Evolutionary conservation across 2,888 invertebrate species (phyloP), one percentile per base, ranked within the genome.

Genomic region (Agapostemon virescens): DNA sequence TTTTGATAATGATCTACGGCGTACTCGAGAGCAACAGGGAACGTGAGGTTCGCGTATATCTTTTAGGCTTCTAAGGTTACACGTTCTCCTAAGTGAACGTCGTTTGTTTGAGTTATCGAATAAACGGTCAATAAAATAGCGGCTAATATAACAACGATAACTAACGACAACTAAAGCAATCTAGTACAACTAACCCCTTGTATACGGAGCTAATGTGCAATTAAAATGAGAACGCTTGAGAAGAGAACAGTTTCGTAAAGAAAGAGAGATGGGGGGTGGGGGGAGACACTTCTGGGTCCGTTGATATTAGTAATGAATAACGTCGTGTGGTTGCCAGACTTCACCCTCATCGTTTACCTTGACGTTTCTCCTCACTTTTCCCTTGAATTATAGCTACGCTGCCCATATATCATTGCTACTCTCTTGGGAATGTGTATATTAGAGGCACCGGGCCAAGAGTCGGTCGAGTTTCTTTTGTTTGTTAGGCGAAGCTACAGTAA

Each of bases 221-320:
- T 83, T 83, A 83, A 73, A 55, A 45, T 30, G 69, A 79, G 67
- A 75, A 74, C 72, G 78, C 78, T 77, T 38, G 11, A 64, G 42
- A 13, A 13, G 72, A 68, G 55, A 70, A 64, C 67, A 58, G 49
- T 61, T 75, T 66, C 11, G 23, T 42, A 20, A 30, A 30, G 17
- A 26, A 6, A 55, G 5, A 26, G 20, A 52, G 36, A 58, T 42
- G 33, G 49, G 13, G 52, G 1, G 13, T 13, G 58, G 1, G 58
- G 6, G 33, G 20, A 55, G 42, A 23, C 30, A 55, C 78, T 74
- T 68, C n/a, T 75, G 67, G 42, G 72, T 58, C 69, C 63, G 42
- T 64, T 61, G 81, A 77, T 84, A 84, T 81, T 84, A 84, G 81
- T 77, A 77, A 84, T 73, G 74, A 84, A 84, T 77, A 68, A 36